Base-by-base conservation (phyloP, 2,113 vertebrate species). In the Rattus rattus region DNA sequence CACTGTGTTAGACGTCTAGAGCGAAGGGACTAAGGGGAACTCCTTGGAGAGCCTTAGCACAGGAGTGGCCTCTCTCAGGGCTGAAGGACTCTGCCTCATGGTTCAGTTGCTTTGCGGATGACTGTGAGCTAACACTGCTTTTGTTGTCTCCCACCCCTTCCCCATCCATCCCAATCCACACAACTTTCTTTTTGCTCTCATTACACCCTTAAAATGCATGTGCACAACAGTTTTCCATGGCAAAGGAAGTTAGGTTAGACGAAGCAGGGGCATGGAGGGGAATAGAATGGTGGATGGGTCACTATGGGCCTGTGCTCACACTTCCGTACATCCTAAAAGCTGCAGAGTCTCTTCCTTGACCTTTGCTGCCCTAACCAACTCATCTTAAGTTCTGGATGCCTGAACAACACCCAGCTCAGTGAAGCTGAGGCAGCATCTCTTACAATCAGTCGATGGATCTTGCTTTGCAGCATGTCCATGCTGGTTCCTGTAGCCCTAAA, bases 161-260 rank as follows among this genome's bases (percentile, higher is more conserved):
- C 54, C 72, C 94, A 65, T 70, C 39, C 94, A 95, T 95, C 92
- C 84, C 94, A 93, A 86, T n/a, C 76, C 69, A 81, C 93, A 20
- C 30, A 72, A 63, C 75, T 95, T 97, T 76, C 72, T 76, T 65
- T 94, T 43, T 88, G 91, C 91, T 95, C 84, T 94, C 95, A 96
- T 94, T 77, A 90, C 95, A 92, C 83, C 72, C 76, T 89, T 72
- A 65, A 69, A 70, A 30, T 67, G 69, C 95, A 96, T 73, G 91
- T 72, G n/a, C 52, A 12, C 28, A 77, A 30, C 73, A 59, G 75
- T n/a, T 49, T 69, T 85, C 59, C 94, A 63, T n/a, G 39, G 13
- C 3, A n/a, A 22, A 65, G 47, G 56, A 26, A 49, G 19, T 65
- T 49, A 19, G 52, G 52, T 43, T 26, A 80, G 90, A 59, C 76